Evolutionary conservation across 2,888 invertebrate genomes (phyloP), one percentile per base, ranked within the genome.

Genomic region (Eueremaeus valkanovi): DNA sequence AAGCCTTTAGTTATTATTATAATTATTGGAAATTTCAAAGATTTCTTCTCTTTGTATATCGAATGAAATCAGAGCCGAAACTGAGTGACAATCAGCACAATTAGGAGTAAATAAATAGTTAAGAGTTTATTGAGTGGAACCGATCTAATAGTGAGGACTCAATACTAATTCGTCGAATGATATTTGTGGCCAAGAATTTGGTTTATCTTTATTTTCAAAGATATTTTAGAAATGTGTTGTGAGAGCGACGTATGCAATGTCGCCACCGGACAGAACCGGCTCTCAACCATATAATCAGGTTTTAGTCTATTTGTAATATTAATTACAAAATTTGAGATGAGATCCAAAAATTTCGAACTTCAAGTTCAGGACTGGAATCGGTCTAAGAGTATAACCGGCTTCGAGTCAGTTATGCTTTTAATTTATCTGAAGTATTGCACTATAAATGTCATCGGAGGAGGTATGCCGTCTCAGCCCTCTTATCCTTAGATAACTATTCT

Each of bases 211-310:
- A 21, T 55, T 29, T 61, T 31, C 13, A 61, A 61, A 61, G 31
- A 31, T 16, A 18, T 13, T 13, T n/a, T 5, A 49, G 49, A 13
- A 18, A 49, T 49, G 24, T 55, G 21, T 5, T 55, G 61, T 8
- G 8, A 45, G 16, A 31, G 61, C 66, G 66, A 66, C 36, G 66
- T 66, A 40, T 36, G 66, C 61, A 61, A 61, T 36, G 66, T 33
- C 66, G 21, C 16, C 31, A 18, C 40, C 40, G 66, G 66, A 66
- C 66, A 36, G 40, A 66, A 66, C 66, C 66, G 66, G 66, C n/a
- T 36, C 16, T 31, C 31, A 63, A 63, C 33, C 18, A 33, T 40
- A 36, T 66, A 66, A 66, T 33, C 66, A 66, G 66, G 66, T 66
- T 66, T 66, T n/a, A 36, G 36, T 66, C 66, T n/a, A 66, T 61